Evolutionary conservation across 1,140 invertebrate genomes (phyloP).

Genomic region (Lucilia cuprina): DNA sequence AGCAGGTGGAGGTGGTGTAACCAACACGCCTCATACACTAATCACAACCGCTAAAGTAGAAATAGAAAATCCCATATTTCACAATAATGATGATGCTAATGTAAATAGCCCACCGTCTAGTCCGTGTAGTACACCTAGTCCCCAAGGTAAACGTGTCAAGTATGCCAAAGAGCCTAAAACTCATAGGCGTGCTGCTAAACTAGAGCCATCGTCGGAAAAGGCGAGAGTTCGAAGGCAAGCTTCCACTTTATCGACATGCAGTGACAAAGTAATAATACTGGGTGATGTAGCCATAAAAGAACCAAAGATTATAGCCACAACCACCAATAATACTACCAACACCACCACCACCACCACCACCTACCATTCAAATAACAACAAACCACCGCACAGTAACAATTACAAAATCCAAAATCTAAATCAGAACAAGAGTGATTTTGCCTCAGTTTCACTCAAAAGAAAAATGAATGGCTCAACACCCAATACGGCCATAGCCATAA

Average conservation of each 20-base stretch:
- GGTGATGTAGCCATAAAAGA: conserved; percentile 40
- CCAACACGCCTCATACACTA: background rate
- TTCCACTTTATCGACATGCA: conserved; percentile 46
- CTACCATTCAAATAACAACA: conserved; percentile 23
- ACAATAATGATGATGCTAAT: background rate
- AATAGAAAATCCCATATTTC: conserved; percentile 2
- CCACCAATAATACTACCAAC: background rate
- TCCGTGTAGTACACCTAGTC: background rate
- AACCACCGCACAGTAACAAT: conserved; percentile 41
- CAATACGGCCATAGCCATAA: conserved; percentile 10
- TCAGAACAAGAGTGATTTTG: background rate
- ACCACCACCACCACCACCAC: conserved; percentile 30
- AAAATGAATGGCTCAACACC: conserved; percentile 23
- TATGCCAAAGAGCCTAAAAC: background rate
- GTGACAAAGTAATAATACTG: conserved; percentile 60
- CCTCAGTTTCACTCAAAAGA: background rate
- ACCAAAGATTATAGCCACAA: conserved; percentile 20
- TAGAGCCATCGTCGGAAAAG: conserved; percentile 16
- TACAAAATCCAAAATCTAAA: conserved; percentile 34
- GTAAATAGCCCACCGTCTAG: background rate
- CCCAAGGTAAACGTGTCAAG: background rate
- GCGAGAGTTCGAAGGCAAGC: conserved; percentile 39
- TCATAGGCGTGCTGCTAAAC: background rate
- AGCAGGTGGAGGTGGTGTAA: background rate
- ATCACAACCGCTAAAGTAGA: background rate